Evolutionary conservation across 2,113 vertebrate genomes (phyloP).

Genomic region (Tupaia tana): DNA sequence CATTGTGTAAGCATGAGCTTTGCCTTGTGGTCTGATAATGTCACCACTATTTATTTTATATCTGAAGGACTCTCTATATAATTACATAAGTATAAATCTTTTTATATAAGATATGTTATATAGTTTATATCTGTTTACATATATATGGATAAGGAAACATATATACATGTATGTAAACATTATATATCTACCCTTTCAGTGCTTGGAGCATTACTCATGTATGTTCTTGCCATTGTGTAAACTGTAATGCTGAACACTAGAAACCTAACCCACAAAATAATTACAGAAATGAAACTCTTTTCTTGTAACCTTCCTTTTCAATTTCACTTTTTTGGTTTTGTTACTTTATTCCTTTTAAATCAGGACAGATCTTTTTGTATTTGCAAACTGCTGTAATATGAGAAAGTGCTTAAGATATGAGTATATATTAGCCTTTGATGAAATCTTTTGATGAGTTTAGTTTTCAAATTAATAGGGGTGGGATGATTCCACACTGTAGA

Average conservation of each 20-base stretch:
- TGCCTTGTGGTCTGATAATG: not conserved
- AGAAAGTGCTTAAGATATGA: conserved; percentile 16
- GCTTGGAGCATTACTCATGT: not conserved
- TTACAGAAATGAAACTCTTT: not conserved
- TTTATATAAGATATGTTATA: not conserved
- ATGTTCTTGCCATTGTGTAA: not conserved
- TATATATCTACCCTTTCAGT: not conserved
- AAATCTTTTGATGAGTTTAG: conserved; percentile 11
- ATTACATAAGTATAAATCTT: not conserved
- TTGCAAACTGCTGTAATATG: not conserved
- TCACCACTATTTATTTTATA: conserved; percentile 17
- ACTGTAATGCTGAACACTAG: not conserved
- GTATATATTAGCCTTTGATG: not conserved
- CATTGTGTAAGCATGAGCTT: not conserved
- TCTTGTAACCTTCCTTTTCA: conserved; percentile 22
- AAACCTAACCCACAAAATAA: not conserved
- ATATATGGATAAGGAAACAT: not conserved
- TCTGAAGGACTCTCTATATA: not conserved
- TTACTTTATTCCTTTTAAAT: conserved; percentile 1
- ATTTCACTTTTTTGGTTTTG: not conserved
- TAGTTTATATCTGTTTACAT: not conserved
- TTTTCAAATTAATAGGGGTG: conserved; percentile 8
- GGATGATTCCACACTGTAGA: not conserved
- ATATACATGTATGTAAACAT: not conserved
- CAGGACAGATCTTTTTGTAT: not conserved